Conservation (phyloP, 2,797 vertebrate genomes). For the Argya squamiceps region DNA sequence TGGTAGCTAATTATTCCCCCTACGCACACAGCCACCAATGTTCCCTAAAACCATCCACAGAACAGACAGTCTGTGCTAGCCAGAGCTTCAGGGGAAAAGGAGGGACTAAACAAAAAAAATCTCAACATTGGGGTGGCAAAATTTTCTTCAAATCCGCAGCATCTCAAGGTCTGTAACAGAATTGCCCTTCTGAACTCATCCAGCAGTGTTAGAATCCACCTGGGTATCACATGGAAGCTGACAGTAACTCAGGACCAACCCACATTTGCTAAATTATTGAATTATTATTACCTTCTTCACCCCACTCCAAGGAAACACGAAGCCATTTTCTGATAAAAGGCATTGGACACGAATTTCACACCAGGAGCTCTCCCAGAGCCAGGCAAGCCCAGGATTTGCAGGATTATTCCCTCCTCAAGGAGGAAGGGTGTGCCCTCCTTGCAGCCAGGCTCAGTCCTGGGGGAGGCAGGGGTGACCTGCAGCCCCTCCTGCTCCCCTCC, state of each 20-base stretch:
- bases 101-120: background rate
- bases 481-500: background rate
- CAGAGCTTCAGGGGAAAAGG: conserved; percentile 22
- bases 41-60: background rate
- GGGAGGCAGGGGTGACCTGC: background rate
- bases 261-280: background rate
- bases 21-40: conserved; percentile 44
- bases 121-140: background rate
- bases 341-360: background rate
- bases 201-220: background rate
- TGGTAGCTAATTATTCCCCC: conserved; percentile 59
- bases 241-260: background rate
- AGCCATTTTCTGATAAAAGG: background rate
- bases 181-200: background rate
- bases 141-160: background rate
- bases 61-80: conserved; percentile 48
- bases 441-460: background rate
- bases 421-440: background rate
- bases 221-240: background rate
- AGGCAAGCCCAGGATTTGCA: background rate
- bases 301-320: background rate
- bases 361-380: background rate
- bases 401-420: background rate
- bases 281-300: background rate
- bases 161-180: background rate